A percentile compares a stretch with the other conserved stretches of the same genome.
Conservation (phyloP, 1,140 invertebrate genomes). For the Popillia japonica region DNA sequence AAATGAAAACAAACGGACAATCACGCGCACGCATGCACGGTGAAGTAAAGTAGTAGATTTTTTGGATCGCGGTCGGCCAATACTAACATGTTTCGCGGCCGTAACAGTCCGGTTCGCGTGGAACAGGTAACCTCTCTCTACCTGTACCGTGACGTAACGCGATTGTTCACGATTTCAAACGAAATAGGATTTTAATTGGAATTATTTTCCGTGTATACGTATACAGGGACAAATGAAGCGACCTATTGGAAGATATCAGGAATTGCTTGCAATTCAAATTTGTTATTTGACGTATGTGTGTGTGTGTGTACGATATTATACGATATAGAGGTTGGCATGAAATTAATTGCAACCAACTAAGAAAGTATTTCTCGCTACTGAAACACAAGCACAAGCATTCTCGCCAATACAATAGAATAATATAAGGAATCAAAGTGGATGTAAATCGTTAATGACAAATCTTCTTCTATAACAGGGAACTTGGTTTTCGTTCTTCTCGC, state of each 20-base stretch:
- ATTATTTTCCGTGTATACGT: neutral
- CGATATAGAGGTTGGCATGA: too few species aligned
- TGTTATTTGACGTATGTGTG: neutral
- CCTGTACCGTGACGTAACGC: slow-evolving; percentile 28
- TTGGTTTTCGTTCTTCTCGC: too few species aligned
- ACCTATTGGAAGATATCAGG: too few species aligned
- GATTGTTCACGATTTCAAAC: slow-evolving; percentile 36
- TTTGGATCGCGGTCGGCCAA: slow-evolving; percentile 12
- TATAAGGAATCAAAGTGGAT: too few species aligned
- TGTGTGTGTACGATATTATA: neutral
- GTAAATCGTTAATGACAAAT: too few species aligned
- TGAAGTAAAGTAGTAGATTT: slow-evolving; percentile 6
- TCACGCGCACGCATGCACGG: neutral
- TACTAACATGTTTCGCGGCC: slow-evolving; percentile 28
- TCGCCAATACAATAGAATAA: too few species aligned
- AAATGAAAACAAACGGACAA: slow-evolving; percentile 8
- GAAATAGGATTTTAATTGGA: slow-evolving; percentile 34
- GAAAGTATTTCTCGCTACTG: too few species aligned
- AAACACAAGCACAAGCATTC: too few species aligned
- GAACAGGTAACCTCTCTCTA: slow-evolving; percentile 27
- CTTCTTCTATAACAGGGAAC: too few species aligned
- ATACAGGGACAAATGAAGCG: too few species aligned
- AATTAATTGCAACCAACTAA: too few species aligned
- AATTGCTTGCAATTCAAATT: too few species aligned
- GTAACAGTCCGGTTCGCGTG: slow-evolving; percentile 8